These are phyloP conservation scores for Cydia pomonella DNA, from an alignment of 1,140 invertebrate species.

Conservation along the genomic window DNA sequence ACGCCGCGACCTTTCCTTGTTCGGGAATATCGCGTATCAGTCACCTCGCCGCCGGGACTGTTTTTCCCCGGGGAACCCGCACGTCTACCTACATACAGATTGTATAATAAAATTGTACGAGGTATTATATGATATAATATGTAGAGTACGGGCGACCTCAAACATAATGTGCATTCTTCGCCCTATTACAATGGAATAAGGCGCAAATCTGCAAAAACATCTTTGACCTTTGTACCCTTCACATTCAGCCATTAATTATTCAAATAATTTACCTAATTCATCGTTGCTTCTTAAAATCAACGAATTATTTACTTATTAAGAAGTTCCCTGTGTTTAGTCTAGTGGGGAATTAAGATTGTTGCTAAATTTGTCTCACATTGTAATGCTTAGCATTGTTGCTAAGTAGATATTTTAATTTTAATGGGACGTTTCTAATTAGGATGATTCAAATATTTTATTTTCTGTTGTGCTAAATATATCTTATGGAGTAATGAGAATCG, in stretches of 20 bases:
- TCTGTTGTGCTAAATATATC: constrained; percentile 35
- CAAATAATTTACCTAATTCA: not conserved
- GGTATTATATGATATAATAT: no score
- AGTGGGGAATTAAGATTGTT: not conserved
- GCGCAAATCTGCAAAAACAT: not conserved
- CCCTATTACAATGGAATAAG: not conserved
- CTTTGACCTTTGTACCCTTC: not conserved
- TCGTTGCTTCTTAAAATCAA: not conserved
- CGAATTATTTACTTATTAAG: not conserved
- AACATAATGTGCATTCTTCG: not conserved
- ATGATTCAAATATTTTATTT: not conserved
- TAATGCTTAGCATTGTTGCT: not conserved
- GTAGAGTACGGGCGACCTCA: not conserved
- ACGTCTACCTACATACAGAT: constrained; percentile 13
- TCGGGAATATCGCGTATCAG: constrained; percentile 34
- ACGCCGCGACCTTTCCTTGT: constrained; percentile 62
- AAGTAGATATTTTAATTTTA: not conserved
- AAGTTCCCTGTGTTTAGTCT: not conserved
- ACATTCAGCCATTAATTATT: not conserved
- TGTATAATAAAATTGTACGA: not conserved
- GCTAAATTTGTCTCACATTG: not conserved
- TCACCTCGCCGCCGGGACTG: constrained; percentile 14
- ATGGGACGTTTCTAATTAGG: not conserved
- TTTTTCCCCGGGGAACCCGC: constrained; percentile 31
- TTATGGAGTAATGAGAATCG: constrained; percentile 40